phyloP scores from a whole-genome alignment of 2,888 invertebrate species.

The Hesperia comma region DNA sequence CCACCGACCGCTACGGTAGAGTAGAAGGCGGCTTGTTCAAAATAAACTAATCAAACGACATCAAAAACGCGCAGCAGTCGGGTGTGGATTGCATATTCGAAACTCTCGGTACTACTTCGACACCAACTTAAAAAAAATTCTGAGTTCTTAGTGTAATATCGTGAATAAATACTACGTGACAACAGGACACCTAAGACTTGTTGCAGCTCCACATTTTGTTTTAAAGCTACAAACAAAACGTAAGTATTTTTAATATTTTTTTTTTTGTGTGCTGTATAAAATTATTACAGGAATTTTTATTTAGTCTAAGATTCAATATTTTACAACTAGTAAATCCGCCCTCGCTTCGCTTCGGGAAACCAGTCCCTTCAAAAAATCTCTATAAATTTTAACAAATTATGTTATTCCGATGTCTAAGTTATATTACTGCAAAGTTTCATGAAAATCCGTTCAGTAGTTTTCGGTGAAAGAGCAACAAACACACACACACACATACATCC shows the following conservation, averaged over 20 bases:
- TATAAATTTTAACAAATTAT: too few species aligned
- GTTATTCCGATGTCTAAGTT: too few species aligned
- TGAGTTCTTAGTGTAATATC: conserved; percentile 24
- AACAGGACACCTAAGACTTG: background rate
- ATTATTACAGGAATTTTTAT: background rate
- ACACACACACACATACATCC: too few species aligned
- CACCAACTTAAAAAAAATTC: conserved; percentile 1
- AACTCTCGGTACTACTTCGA: conserved; percentile 8
- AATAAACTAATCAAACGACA: conserved; percentile 72
- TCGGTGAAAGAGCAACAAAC: too few species aligned
- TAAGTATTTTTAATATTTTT: conserved; percentile 38
- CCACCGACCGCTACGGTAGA: conserved; percentile 43
- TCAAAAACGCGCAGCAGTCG: conserved; percentile 74
- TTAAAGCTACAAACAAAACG: conserved; percentile 22
- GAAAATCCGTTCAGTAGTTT: too few species aligned
- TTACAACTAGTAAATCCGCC: too few species aligned
- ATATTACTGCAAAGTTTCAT: too few species aligned
- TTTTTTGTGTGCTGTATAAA: too few species aligned
- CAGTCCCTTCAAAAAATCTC: too few species aligned
- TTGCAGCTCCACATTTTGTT: conserved; percentile 23
- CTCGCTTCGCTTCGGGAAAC: too few species aligned
- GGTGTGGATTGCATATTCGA: conserved; percentile 48
- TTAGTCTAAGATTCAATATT: too few species aligned
- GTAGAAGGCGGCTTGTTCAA: conserved; percentile 69
- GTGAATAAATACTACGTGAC: background rate